phyloP scores from a whole-genome alignment of 2,888 invertebrate genomes.

The Heteromurus nitidus region DNA sequence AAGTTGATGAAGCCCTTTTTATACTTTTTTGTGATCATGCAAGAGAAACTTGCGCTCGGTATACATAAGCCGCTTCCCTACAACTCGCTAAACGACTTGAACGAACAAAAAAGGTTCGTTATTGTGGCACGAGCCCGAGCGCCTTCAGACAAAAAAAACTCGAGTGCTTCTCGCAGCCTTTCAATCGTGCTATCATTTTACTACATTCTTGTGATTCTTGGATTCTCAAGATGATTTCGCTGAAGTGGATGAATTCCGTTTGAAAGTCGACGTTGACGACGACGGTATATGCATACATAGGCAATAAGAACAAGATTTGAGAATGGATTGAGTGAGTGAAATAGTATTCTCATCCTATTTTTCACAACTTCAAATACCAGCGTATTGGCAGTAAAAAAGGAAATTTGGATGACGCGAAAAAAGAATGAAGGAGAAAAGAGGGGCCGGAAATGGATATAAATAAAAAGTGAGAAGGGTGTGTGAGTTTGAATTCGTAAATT shows the following conservation, averaged over 20 bases:
- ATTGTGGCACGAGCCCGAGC: too few species aligned
- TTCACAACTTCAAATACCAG: constrained; percentile 37
- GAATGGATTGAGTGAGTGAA: constrained; percentile 40
- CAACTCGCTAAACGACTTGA: too few species aligned
- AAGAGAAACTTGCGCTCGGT: constrained; percentile 7
- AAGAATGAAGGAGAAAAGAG: constrained; percentile 37
- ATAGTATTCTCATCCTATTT: constrained; percentile 28
- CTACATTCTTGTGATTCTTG: constrained; percentile 26
- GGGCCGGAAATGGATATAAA: constrained; percentile 55
- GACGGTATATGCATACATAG: constrained; percentile 11
- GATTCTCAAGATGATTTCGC: constrained; percentile 22
- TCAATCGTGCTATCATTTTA: too few species aligned
- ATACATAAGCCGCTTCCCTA: constrained; percentile 19
- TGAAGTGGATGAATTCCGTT: constrained; percentile 45
- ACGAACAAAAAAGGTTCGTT: too few species aligned
- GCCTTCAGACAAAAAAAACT: too few species aligned
- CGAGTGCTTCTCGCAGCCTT: too few species aligned
- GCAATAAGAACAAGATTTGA: constrained; percentile 14
- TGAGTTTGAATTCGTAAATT: constrained; percentile 30
- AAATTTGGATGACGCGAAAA: constrained; percentile 42
- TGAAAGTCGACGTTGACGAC: constrained; percentile 32
- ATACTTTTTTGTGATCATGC: constrained; percentile 37
- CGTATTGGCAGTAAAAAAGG: not conserved
- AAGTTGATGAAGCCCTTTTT: constrained; percentile 31
- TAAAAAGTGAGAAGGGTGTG: constrained; percentile 39